These are phyloP conservation scores for Brotula barbata DNA, from an alignment of 2,797 vertebrate species.

Conservation along the genomic window DNA sequence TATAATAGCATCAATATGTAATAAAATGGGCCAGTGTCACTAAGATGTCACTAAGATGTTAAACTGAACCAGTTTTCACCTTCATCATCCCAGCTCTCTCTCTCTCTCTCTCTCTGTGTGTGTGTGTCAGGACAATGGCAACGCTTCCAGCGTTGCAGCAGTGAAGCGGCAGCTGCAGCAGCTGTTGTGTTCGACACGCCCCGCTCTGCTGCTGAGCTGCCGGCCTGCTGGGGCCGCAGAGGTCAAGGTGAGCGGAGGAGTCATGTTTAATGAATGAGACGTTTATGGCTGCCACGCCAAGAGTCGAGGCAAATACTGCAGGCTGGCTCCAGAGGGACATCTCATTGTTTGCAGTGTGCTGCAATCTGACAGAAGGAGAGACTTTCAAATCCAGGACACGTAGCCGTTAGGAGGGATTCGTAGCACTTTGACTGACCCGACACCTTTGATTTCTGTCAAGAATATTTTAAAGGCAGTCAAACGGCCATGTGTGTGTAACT, in stretches of 20 bases:
- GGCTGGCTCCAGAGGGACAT: not conserved
- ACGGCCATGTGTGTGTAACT: too few relatives aligned
- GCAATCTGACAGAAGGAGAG: not conserved
- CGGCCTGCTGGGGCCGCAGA: conserved; percentile 78
- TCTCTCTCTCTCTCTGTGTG: not conserved
- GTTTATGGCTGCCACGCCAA: not conserved
- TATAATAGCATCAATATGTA: too few relatives aligned
- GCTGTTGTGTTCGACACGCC: conserved; percentile 80
- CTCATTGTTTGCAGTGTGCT: not conserved
- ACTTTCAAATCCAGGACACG: not conserved
- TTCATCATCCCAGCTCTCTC: too few relatives aligned
- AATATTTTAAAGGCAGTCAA: too few relatives aligned
- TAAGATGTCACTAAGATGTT: too few relatives aligned
- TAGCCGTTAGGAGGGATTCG: too few relatives aligned
- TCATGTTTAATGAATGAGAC: not conserved
- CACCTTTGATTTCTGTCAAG: too few relatives aligned
- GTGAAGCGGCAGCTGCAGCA: conserved; percentile 80
- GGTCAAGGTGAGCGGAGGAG: conserved; percentile 77
- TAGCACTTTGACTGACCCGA: not conserved
- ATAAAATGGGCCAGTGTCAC: too few relatives aligned
- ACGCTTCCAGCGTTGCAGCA: conserved; percentile 40
- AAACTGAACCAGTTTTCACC: too few relatives aligned
- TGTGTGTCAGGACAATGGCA: conserved; percentile 57
- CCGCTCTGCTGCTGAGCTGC: conserved; percentile 85
- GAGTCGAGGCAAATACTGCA: not conserved